phyloP scores from a whole-genome alignment of 2,113 vertebrate species.

The Myrmophylax atrothorax region DNA sequence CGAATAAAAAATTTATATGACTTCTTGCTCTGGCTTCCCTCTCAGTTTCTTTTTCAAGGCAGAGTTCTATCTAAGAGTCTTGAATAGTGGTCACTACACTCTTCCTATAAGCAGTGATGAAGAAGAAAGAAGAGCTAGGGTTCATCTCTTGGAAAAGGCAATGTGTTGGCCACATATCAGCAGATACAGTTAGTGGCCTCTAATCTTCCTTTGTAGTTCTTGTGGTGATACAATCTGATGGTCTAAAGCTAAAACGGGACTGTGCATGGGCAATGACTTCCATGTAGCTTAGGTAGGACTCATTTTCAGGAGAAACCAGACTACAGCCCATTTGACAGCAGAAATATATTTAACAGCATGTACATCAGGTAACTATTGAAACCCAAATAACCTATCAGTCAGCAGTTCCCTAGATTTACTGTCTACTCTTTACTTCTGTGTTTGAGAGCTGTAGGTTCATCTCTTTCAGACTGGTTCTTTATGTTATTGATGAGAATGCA shows the following conservation, averaged over 20 bases:
- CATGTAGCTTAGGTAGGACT: background rate
- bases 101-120: background rate
- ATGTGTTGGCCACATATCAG: background rate
- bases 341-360: background rate
- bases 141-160: background rate
- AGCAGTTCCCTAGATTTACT: background rate
- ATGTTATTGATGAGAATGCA: background rate
- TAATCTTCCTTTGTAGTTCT: background rate
- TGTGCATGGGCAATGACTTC: background rate
- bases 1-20: background rate
- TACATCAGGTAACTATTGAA: background rate
- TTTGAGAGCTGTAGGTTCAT: background rate
- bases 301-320: background rate
- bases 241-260: background rate
- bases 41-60: background rate
- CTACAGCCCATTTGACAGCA: background rate
- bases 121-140: background rate
- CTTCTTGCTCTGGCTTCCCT: rapidly evolving
- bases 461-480: background rate
- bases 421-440: background rate
- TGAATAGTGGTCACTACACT: background rate
- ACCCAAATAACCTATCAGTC: background rate
- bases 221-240: background rate
- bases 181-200: background rate
- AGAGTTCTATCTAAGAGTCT: background rate